Evolutionary conservation across 2,797 vertebrate genomes (phyloP).

Genomic region (Semaprochilodus insignis): DNA sequence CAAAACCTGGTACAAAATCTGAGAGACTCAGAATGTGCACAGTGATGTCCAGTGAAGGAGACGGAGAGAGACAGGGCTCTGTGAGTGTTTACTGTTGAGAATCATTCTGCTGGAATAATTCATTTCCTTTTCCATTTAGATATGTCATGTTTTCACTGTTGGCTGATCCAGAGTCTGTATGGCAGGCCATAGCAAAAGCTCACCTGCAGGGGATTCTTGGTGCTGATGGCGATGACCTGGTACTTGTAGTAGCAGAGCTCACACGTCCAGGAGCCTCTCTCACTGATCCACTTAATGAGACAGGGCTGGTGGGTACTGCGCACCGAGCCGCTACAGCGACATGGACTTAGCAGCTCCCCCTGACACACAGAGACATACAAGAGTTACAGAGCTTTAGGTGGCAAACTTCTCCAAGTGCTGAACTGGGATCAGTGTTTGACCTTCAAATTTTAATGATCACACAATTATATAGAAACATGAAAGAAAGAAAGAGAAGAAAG

Average conservation of each 20-base stretch:
- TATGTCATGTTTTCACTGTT: not conserved
- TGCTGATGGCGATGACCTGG: conserved; percentile 99
- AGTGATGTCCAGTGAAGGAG: not conserved
- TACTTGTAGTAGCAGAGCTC: conserved; percentile 99
- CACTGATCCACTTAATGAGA: conserved; percentile 98
- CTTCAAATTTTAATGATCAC: too few relatives aligned
- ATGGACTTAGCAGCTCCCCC: conserved; percentile 98
- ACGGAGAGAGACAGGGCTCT: not conserved
- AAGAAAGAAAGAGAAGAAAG: not conserved
- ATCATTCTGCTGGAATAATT: not conserved
- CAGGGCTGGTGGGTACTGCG: conserved; percentile 95
- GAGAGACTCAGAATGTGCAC: not conserved
- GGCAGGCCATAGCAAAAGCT: conserved; percentile 43
- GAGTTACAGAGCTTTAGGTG: not conserved
- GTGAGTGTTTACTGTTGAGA: not conserved
- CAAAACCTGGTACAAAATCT: not conserved
- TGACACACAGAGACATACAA: conserved; percentile 60
- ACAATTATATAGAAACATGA: too few relatives aligned
- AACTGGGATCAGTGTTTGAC: too few relatives aligned
- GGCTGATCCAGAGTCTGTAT: not conserved
- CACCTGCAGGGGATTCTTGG: conserved; percentile 99
- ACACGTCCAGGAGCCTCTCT: conserved; percentile 98
- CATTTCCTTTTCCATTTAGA: conserved; percentile 1
- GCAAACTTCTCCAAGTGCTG: not conserved
- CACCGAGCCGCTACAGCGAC: conserved; percentile 94